Percentiles rank a stretch among this genome's conserved stretches.
Conservation (phyloP, 2,888 invertebrate genomes). For the Morpho deidamia region DNA sequence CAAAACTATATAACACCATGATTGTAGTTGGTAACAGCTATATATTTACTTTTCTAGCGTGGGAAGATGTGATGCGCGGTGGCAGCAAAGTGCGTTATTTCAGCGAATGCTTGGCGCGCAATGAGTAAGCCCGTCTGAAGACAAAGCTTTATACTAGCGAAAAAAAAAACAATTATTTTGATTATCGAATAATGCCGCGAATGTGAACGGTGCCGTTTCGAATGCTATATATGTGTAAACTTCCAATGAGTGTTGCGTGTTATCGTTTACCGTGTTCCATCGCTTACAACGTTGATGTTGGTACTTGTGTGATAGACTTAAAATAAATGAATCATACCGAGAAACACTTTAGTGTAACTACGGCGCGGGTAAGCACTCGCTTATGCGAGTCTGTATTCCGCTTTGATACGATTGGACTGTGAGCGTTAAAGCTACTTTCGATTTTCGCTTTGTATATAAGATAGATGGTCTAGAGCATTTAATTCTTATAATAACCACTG, state of each 20-base stretch:
- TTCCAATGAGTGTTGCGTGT: too few relatives aligned
- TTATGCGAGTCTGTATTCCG: too few relatives aligned
- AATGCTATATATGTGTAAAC: background rate
- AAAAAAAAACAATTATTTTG: conserved; percentile 1
- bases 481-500: conserved; percentile 12
- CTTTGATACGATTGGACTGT: background rate
- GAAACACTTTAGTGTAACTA: too few relatives aligned
- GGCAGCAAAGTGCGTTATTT: conserved; percentile 67
- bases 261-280: too few relatives aligned
- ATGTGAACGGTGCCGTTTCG: background rate
- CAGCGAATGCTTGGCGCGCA: conserved; percentile 47
- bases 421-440: conserved; percentile 4
- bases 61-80: conserved; percentile 83
- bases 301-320: too few relatives aligned
- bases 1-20: too few relatives aligned
- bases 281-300: too few relatives aligned
- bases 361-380: too few relatives aligned
- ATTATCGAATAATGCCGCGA: background rate
- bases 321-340: too few relatives aligned
- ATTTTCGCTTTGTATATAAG: conserved; percentile 36
- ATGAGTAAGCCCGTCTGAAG: background rate
- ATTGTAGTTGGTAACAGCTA: too few relatives aligned
- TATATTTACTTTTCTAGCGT: conserved; percentile 70
- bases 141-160: background rate
- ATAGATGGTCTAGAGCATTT: conserved; percentile 25